A percentile compares a stretch with the other conserved stretches of the same genome.
Evolutionary conservation across 2,113 vertebrate species (phyloP).

Genomic region (Pandion haliaetus): DNA sequence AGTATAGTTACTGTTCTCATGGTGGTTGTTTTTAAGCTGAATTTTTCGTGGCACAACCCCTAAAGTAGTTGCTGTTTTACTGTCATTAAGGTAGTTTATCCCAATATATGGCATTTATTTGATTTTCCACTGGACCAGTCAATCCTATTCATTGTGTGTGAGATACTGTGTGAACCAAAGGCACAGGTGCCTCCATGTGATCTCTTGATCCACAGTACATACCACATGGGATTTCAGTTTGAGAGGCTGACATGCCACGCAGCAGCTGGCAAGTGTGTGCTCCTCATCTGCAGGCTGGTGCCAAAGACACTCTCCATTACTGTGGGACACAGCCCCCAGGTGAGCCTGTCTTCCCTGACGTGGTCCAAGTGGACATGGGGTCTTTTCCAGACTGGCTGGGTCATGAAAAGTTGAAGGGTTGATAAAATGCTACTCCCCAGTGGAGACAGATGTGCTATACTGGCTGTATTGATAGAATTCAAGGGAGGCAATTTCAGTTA

Average conservation of each 20-base stretch:
- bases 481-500: not conserved
- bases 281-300: not conserved
- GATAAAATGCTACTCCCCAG: not conserved
- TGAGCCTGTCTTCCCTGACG: not conserved
- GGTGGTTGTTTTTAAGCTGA: not conserved
- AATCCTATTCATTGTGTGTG: not conserved
- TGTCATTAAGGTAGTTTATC: not conserved
- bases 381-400: not conserved
- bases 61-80: not conserved
- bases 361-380: not conserved
- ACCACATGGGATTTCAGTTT: not conserved
- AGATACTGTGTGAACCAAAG: not conserved
- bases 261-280: not conserved
- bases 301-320: not conserved
- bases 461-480: not conserved
- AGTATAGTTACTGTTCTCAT: not conserved
- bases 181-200: not conserved
- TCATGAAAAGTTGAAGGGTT: not conserved
- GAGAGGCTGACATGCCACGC: accelerated
- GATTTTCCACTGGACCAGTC: not conserved
- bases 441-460: not conserved
- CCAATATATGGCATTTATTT: not conserved
- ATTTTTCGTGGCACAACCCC: not conserved
- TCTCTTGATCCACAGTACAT: not conserved
- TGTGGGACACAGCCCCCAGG: not conserved